Base-by-base conservation (phyloP, 2,888 invertebrate species). In the Pyrrhosoma nymphula region DNA sequence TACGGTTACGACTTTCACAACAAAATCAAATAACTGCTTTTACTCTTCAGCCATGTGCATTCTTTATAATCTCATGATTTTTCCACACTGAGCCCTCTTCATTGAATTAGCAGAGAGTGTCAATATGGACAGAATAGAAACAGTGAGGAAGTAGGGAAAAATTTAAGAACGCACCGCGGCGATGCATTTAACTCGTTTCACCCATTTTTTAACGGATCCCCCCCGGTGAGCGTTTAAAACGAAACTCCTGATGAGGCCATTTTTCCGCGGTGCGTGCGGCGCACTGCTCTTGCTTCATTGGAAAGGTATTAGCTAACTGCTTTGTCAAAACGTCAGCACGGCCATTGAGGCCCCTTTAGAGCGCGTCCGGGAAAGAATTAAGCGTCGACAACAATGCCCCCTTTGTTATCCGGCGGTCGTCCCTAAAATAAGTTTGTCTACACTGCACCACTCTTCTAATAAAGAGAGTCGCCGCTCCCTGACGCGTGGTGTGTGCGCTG, bases 351-450 rank as follows among this genome's bases (percentile, higher is more conserved):
- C 55, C 60, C 60, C 39, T 93, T 93, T 93, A 39, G 26, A 47
- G 69, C 93, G 47, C 93, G 47, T n/a, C 93, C 69, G 56, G 93
- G 93, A 93, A 93, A 93, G 93, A 93, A 93, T 93, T 93, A 93
- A 93, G 93, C 91, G 39, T 16, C 63, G 91, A 91, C 91, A 69
- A 91, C 91, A 91, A 91, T 91, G 63, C 35, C 69, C 63, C 35
- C 93, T 47, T 93, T 93, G 93, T 93, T 63, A 69, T 0, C 91
- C 63, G 63, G 75, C 93, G 75, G 47, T 18, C 93, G 93, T 63
- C 93, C 69, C 93, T 93, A 93, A 93, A 93, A 93, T 93, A 93
- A 93, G 93, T 93, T 93, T 93, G 93, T 93, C 93, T 93, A 93
- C 93, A 93, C 75, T 93, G 93, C 26, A 20, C 82, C 82, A 3